phyloP scores from a whole-genome alignment of 1,140 invertebrate genomes.

The Euura lappo region DNA sequence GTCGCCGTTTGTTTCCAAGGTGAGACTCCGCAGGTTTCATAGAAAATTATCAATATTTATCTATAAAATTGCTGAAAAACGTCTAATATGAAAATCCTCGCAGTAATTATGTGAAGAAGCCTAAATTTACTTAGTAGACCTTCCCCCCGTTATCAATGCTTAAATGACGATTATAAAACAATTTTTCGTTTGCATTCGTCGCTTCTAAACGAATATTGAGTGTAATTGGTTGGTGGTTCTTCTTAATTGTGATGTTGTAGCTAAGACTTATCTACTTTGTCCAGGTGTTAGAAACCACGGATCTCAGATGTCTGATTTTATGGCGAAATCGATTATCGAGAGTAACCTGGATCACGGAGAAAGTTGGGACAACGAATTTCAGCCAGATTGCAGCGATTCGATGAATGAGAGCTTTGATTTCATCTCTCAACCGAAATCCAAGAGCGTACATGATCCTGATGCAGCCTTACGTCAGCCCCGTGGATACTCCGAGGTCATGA shows the following conservation, averaged over 20 bases:
- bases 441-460: neutral
- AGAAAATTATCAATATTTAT: neutral
- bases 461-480: conserved; percentile 23
- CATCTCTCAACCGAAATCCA: neutral
- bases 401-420: neutral
- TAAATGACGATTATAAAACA: too few relatives aligned
- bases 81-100: too few relatives aligned
- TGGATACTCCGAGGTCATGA: conserved; percentile 31
- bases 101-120: too few relatives aligned
- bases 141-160: too few relatives aligned
- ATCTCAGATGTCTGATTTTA: neutral
- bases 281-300: conserved; percentile 16
- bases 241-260: too few relatives aligned
- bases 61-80: too few relatives aligned
- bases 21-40: neutral
- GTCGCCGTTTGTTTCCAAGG: too few relatives aligned
- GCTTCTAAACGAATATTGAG: too few relatives aligned
- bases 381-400: neutral
- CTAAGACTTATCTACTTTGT: too few relatives aligned
- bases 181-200: too few relatives aligned
- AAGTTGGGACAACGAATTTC: conserved; percentile 30
- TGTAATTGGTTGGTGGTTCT: too few relatives aligned
- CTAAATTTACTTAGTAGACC: too few relatives aligned
- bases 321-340: conserved; percentile 15
- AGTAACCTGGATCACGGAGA: conserved; percentile 24